A percentile compares a stretch with the other conserved stretches of the same genome.
phyloP scores from a whole-genome alignment of 2,797 vertebrate genomes.

The Pyrrhura leucotis region DNA sequence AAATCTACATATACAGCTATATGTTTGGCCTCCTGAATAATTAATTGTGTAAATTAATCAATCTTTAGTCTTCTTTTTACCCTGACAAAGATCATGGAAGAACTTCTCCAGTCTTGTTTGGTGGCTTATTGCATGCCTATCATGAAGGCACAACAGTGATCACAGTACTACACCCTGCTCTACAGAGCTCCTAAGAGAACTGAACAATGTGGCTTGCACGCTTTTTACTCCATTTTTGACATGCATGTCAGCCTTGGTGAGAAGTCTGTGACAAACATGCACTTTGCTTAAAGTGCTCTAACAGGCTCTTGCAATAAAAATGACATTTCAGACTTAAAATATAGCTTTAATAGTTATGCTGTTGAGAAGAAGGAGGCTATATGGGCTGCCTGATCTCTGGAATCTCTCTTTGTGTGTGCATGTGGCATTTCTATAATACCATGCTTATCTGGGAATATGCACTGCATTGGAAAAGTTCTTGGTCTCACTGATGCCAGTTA shows the following conservation, averaged over 20 bases:
- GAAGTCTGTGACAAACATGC: not conserved
- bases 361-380: not conserved
- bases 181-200: not conserved
- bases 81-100: not conserved
- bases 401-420: not conserved
- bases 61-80: not conserved
- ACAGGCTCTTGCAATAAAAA: not conserved
- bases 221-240: not conserved
- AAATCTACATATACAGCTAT: not conserved
- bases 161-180: not conserved
- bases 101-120: not conserved
- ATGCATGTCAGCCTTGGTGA: not conserved
- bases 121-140: not conserved
- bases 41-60: not conserved
- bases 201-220: not conserved
- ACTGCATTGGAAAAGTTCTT: not conserved
- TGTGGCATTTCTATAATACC: not conserved
- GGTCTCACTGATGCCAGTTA: not conserved
- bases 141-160: not conserved
- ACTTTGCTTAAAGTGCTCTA: not conserved
- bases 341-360: not conserved
- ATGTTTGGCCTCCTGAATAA: not conserved
- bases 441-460: not conserved
- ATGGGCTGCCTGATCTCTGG: not conserved
- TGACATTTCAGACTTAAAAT: not conserved